A percentile compares a stretch with the other conserved stretches of the same genome.
Conservation (phyloP, 2,113 vertebrate species). For the Natator depressus region DNA sequence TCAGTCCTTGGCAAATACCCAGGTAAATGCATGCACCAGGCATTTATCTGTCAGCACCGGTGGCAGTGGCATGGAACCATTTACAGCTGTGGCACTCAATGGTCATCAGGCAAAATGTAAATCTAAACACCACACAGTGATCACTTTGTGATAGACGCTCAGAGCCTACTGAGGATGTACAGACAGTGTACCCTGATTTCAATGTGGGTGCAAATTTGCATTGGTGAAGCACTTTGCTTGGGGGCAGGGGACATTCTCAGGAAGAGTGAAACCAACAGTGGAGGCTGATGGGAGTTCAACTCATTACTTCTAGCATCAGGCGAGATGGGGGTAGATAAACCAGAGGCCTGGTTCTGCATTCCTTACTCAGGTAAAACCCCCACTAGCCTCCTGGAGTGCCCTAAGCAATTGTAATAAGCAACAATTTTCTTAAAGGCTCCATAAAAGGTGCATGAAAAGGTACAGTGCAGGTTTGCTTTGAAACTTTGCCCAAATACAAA, state of each 20-base stretch:
- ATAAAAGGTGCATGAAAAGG: too few relatives aligned
- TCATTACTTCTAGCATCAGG: neutral
- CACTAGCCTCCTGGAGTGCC: neutral
- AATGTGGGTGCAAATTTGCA: neutral
- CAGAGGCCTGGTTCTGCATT: neutral
- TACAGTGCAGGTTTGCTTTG: neutral
- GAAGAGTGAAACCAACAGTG: neutral
- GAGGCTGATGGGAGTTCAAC: neutral
- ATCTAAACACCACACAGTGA: neutral
- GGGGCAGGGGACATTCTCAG: too few relatives aligned
- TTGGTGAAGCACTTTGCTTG: neutral
- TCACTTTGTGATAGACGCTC: neutral
- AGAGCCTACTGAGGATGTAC: neutral
- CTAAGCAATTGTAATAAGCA: neutral
- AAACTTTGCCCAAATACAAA: too few relatives aligned
- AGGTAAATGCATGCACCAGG: neutral
- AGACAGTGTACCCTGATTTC: neutral
- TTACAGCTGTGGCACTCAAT: too few relatives aligned
- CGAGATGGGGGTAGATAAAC: neutral
- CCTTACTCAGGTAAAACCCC: neutral
- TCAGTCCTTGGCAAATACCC: accelerated
- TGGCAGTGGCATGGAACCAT: too few relatives aligned
- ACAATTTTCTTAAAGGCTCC: neutral
- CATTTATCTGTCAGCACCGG: neutral
- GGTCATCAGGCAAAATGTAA: neutral